These are phyloP conservation scores for Anguilla pacifica DNA, from an alignment of 2,797 vertebrate genomes.

Conservation along the genomic window DNA sequence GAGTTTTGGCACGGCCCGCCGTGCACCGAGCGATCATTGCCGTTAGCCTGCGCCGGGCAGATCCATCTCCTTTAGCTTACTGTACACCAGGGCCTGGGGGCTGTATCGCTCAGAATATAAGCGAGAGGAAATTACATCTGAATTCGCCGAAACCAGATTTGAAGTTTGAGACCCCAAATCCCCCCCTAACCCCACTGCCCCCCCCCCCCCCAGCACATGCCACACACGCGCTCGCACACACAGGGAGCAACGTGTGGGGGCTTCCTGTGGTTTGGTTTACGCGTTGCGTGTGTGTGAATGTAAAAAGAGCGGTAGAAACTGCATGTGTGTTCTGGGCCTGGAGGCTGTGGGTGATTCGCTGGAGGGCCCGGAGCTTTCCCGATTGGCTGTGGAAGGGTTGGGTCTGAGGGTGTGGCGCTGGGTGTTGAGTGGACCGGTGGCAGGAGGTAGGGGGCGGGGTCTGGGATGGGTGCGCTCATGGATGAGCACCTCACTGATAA, in stretches of 20 bases:
- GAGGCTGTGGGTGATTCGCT: background rate
- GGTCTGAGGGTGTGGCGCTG: background rate
- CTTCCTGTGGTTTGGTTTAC: background rate
- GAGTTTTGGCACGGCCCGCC: background rate
- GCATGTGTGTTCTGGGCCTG: background rate
- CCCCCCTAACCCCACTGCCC: background rate
- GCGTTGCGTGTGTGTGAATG: background rate
- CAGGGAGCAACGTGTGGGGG: background rate
- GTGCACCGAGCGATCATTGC: background rate
- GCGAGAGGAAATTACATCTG: background rate
- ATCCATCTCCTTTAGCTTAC: constrained; percentile 6
- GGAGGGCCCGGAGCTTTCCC: background rate
- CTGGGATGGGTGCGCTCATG: constrained; percentile 28
- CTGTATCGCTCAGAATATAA: background rate
- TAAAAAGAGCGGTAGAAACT: background rate
- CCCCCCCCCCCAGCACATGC: background rate
- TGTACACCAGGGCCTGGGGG: background rate
- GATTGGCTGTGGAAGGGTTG: background rate
- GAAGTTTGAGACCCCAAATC: background rate
- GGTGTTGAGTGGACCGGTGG: background rate
- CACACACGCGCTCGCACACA: background rate
- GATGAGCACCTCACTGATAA: constrained; percentile 42
- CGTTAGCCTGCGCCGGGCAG: background rate
- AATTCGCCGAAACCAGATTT: background rate
- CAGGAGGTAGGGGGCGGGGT: background rate